phyloP scores from a whole-genome alignment of 2,113 vertebrate species.

The Brachypodius melanocephalos region DNA sequence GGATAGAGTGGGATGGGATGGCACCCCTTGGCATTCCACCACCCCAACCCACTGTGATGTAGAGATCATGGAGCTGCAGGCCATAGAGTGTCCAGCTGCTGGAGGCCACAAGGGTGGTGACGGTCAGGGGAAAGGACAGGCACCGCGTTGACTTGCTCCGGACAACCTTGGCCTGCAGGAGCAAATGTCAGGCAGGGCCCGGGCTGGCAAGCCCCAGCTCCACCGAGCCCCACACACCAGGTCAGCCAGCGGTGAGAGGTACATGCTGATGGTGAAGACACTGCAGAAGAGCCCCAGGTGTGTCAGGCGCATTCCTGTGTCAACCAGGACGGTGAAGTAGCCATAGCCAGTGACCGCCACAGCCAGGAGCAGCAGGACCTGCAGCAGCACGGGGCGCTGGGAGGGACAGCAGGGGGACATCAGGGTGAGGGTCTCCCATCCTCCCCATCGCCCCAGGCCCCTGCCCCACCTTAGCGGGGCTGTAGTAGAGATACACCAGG shows the following conservation, averaged over 20 bases:
- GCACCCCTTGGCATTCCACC: not conserved
- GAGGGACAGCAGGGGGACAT: not conserved
- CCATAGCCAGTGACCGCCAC: slow-evolving; percentile 73
- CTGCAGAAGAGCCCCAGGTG: slow-evolving; percentile 90
- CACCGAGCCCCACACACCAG: slow-evolving; percentile 73
- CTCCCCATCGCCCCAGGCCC: accelerated
- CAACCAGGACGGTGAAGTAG: slow-evolving; percentile 80
- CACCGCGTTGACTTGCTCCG: slow-evolving; percentile 79
- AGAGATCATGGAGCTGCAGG: slow-evolving; percentile 79
- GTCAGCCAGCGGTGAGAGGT: slow-evolving; percentile 86
- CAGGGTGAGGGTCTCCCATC: accelerated
- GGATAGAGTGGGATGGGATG: too few species aligned
- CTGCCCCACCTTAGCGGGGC: slow-evolving; percentile 77
- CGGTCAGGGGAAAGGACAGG: slow-evolving; percentile 86
- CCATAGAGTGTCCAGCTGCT: slow-evolving; percentile 90
- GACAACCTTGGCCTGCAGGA: slow-evolving; percentile 78
- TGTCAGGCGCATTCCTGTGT: slow-evolving; percentile 51
- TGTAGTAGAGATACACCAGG: slow-evolving; percentile 80
- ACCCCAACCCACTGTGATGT: slow-evolving; percentile 79
- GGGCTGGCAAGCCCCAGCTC: not conserved
- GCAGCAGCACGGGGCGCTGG: slow-evolving; percentile 74
- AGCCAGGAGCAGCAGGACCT: slow-evolving; percentile 61
- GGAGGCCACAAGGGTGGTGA: slow-evolving; percentile 88
- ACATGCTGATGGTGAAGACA: slow-evolving; percentile 90
- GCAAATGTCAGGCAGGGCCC: not conserved